Evolutionary conservation across 2,797 vertebrate genomes (phyloP), one percentile per base, ranked within the genome.

Genomic region (Silurus lanzhouensis): DNA sequence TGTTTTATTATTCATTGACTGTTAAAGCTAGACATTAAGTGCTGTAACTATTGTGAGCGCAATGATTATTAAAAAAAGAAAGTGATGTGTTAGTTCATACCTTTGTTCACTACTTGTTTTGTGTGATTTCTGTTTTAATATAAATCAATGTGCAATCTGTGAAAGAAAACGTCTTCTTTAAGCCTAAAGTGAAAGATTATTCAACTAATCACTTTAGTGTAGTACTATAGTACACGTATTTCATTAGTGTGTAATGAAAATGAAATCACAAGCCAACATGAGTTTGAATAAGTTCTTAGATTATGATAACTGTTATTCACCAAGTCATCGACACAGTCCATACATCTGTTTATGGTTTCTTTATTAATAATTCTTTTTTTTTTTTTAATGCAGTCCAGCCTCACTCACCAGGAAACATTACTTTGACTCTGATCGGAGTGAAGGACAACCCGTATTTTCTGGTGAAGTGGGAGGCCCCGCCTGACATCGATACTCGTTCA

Each of bases 341-440:
- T 7, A 46, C 17, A 3, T 38, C 3, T 38, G 44, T 31, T 61
- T 2, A 52, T 27, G 61, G 8, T 52, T 64, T 60, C 15, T 19
- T 61, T 14, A 20, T 25, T 74, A 14, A 6, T 60, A 63, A 38
- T 38, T 38, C 3, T 38, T 38, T 17, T 17, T 6, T 70, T 77
- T 13, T 89, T 66, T 0, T 81, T 6, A 55, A 84, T 90, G 70
- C 91, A 99, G 98, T 99, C 90, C 94, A 97, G 91, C 96, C 97
- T 60, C 86, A 96, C 46, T 88, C 95, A 88, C 97, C 97, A 61
- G 91, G 93, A 87, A 97, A 97, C 68, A 86, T 98, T 70, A 95
- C 94, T 10, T 82, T 97, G 86, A 90, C 92, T 91, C 81, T 96
- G 89, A 94, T 94, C 87, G 75, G 85, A 55, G 58, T 2, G 3